Base-by-base conservation (phyloP, 1,140 invertebrate species). In the Lysiphlebus fabarum region DNA sequence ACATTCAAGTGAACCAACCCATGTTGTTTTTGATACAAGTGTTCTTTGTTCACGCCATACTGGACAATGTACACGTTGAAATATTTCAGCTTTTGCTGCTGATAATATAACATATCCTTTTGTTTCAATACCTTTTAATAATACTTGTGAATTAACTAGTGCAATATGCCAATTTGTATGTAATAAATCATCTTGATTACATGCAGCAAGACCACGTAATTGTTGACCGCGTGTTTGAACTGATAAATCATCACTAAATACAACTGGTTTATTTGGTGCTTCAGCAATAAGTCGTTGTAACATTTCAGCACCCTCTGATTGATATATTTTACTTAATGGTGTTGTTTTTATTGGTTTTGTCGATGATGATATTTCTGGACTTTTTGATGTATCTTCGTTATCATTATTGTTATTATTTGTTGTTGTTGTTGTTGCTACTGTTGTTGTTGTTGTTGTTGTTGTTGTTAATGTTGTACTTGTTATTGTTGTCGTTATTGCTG, bases 31-130 rank as follows among this genome's bases (percentile, higher is more conserved):
- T 8, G 92, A 89, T 11, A 95, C 90, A 0, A 96, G 81, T 12
- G 92, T 91, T 61, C 89, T 82, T 26, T 26, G 17, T 67, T 95
- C 88, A 56, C 90, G 86, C 94, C 94, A 97, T 1, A 95, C 91
- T 2, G 95, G 92, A n/a, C 87, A 82, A 72, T 98, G 95, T 58
- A 93, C 85, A 50, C 90, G 83, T 74, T 98, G 95, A 5, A 93
- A 77, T 65, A 99, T 93, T 77, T 96, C 91, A 0, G 96, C 93
- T 70, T 96, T 95, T 1, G 96, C 93, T 5, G 96, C 94, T 71
- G 93, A 96, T 53, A 99, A 82, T 48, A 99, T 95, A 10, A 99
- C 92, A 80, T 99, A 99, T 12, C 96, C 96, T 57, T 90, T 88
- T 0, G 95, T 96, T 81, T 98, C 96, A 72, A 92, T 94, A 33